A percentile compares a stretch with the other conserved stretches of the same genome.
Conservation (phyloP, 2,113 vertebrate species). For the Thunnus maccoyii region DNA sequence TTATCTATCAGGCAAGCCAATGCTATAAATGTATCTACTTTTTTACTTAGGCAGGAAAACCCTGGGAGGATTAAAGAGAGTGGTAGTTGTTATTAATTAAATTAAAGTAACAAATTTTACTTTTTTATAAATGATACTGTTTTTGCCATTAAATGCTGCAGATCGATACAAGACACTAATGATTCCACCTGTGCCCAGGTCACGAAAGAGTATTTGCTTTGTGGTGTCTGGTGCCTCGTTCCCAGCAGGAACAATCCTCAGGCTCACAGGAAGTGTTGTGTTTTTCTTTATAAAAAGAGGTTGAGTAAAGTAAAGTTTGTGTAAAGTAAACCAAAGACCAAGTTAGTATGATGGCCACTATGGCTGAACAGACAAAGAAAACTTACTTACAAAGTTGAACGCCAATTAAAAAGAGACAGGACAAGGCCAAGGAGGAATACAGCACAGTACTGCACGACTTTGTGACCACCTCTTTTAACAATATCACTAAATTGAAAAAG, state of each 20-base stretch:
- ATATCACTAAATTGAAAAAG: not conserved
- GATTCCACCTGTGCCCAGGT: not conserved
- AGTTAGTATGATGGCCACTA: not conserved
- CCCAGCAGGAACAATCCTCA: not conserved
- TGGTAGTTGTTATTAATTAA: slow-evolving; percentile 20
- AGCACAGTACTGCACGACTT: too few relatives aligned
- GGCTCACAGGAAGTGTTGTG: slow-evolving; percentile 4
- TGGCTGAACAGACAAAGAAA: too few relatives aligned
- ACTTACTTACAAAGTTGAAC: not conserved
- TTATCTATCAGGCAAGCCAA: slow-evolving; percentile 43
- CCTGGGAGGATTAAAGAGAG: slow-evolving; percentile 35
- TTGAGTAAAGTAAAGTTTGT: not conserved
- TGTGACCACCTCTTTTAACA: not conserved
- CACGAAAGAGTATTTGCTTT: not conserved
- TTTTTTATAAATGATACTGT: not conserved
- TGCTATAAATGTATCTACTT: slow-evolving; percentile 27
- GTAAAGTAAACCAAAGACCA: not conserved
- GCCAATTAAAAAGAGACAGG: not conserved
- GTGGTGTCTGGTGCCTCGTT: not conserved
- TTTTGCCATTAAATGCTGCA: not conserved
- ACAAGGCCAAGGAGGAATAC: too few relatives aligned
- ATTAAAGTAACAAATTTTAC: slow-evolving; percentile 7
- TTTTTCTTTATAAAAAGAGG: slow-evolving; percentile 6
- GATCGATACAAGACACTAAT: slow-evolving; percentile 10
- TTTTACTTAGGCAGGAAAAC: slow-evolving; percentile 44